Evolutionary conservation across 2,797 vertebrate genomes (phyloP), one percentile per base, ranked within the genome.

Genomic region (Coranthus polyacanthus): DNA sequence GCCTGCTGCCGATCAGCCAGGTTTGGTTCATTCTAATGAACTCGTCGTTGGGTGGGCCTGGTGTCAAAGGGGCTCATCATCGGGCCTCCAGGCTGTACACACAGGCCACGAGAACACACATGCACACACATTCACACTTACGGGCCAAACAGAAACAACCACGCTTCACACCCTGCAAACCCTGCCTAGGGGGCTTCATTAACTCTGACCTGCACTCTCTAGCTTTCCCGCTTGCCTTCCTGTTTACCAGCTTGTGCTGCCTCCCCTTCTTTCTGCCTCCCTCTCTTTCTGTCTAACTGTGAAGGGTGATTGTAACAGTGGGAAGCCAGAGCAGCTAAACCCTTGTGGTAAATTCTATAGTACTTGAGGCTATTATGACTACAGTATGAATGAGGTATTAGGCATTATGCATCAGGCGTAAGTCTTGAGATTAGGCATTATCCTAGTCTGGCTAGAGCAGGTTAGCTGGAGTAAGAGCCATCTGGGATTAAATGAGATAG

Each of bases 341-440:
- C 68, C 53, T 50, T 58, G 47, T 71, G 70, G 66, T 57, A 50
- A 24, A 88, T 54, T 69, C 68, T 76, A 60, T 47, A 62, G 74
- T 81, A 80, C 65, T 81, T 83, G 63, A 74, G 73, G 79, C 75
- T 90, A 83, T 88, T 89, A 86, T 72, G 74, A 74, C 71, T 78
- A 79, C 61, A 72, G 79, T 85, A 83, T 85, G 82, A 91, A 85
- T 79, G 73, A 83, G 87, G 86, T 88, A 86, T 90, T 90, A 90
- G 77, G 85, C 68, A 87, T 85, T 85, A 86, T 78, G 87, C 72
- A 86, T 89, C 81, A 89, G 71, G 47, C 69, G 21, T 81, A 89
- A 84, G 38, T 84, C 82, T 88, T 71, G 68, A 87, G 89, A 90
- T 91, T 84, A 91, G 77, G 83, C 75, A 84, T 92, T 87, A 91